Percentiles rank a stretch among this genome's conserved stretches.
Evolutionary conservation across 2,888 invertebrate genomes (phyloP).

Genomic region (Tetragonula carbonaria): DNA sequence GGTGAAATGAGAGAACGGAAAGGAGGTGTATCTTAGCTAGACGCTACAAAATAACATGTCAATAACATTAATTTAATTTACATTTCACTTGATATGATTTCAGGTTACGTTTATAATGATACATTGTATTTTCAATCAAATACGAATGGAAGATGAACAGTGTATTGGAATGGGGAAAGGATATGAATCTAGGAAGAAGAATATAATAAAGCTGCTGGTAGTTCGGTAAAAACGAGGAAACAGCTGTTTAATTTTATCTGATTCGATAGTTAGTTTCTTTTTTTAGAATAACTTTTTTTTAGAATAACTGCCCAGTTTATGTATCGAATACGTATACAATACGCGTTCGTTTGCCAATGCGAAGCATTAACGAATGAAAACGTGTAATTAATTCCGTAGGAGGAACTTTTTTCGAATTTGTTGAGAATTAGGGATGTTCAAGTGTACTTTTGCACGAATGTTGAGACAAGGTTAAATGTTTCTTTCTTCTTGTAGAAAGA

Average conservation of each 20-base stretch:
- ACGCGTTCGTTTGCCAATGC: slow-evolving; percentile 45
- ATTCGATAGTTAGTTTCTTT: slow-evolving; percentile 66
- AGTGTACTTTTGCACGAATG: too few relatives aligned
- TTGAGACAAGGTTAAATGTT: too few relatives aligned
- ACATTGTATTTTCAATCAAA: background rate
- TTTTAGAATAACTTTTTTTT: slow-evolving; percentile 30
- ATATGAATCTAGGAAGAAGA: background rate
- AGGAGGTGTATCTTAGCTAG: background rate
- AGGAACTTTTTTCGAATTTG: background rate
- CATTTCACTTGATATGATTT: background rate
- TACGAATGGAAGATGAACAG: background rate
- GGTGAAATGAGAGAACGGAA: background rate
- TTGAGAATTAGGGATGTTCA: too few relatives aligned
- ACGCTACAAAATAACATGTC: background rate
- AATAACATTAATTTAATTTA: background rate
- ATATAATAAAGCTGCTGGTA: slow-evolving; percentile 31
- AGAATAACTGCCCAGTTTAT: slow-evolving; percentile 19
- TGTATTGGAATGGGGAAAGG: background rate
- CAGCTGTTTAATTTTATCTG: slow-evolving; percentile 78
- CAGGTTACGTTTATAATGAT: background rate
- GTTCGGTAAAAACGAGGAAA: slow-evolving; percentile 71
- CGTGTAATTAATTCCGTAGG: slow-evolving; percentile 4
- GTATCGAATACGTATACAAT: background rate
- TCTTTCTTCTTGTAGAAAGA: too few relatives aligned
- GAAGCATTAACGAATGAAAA: slow-evolving; percentile 35